Evolutionary conservation across 2,113 vertebrate species (phyloP).

Genomic region (Thomomys bottae): DNA sequence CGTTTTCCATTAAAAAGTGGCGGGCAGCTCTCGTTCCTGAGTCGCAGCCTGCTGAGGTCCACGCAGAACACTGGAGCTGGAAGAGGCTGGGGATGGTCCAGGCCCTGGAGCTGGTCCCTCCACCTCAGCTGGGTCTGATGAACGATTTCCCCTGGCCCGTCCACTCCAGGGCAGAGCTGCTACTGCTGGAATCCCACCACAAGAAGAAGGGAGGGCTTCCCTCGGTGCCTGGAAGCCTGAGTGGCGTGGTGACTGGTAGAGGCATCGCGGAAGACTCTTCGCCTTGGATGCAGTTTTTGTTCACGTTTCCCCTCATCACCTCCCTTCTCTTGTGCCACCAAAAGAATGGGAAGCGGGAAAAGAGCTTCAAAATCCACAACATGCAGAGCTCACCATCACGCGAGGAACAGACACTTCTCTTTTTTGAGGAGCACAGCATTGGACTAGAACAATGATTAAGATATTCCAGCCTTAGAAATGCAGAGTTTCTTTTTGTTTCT

Average conservation of each 20-base stretch:
- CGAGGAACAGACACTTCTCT: no score
- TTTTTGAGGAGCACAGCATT: not conserved
- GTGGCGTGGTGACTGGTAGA: not conserved
- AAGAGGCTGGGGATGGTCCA: not conserved
- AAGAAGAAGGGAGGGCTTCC: not conserved
- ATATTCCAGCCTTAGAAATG: not conserved
- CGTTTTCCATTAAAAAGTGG: not conserved
- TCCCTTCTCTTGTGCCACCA: not conserved
- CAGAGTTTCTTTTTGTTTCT: not conserved
- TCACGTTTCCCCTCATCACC: not conserved
- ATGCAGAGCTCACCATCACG: no score
- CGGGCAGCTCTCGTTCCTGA: not conserved
- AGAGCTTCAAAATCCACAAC: not conserved
- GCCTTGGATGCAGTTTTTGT: not conserved
- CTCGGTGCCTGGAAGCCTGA: not conserved
- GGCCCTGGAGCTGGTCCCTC: not conserved
- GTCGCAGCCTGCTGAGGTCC: not conserved
- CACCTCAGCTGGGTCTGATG: not conserved
- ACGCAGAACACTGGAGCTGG: not conserved
- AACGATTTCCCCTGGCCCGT: rapidly evolving
- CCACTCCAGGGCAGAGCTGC: not conserved
- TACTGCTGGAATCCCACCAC: not conserved
- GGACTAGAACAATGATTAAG: not conserved
- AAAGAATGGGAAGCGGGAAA: not conserved
- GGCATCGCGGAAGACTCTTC: not conserved